Percentiles rank a stretch among this genome's conserved stretches.
Conservation (phyloP, 2,888 invertebrate species). For the Agrotis clavis region DNA sequence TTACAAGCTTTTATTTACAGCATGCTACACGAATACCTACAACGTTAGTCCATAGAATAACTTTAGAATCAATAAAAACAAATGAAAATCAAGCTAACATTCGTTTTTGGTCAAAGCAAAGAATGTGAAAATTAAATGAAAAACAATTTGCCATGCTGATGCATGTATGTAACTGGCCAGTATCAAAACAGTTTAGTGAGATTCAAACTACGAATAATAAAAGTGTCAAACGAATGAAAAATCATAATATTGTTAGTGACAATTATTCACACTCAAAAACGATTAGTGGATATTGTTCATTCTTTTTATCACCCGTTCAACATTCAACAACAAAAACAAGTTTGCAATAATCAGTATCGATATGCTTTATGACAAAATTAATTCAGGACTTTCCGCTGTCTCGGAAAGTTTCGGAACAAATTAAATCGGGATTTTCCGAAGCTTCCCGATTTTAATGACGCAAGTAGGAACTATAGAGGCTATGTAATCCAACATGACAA, state of each 20-base stretch:
- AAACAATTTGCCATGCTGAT: not conserved
- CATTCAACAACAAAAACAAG: not conserved
- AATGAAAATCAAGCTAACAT: not conserved
- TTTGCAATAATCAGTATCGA: not conserved
- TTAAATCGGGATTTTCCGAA: conserved; percentile 15
- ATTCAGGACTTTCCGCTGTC: too few species aligned
- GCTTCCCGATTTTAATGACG: conserved; percentile 1
- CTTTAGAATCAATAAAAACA: too few species aligned
- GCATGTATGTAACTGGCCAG: too few species aligned
- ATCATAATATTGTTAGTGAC: not conserved
- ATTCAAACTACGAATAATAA: not conserved
- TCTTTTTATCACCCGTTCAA: not conserved
- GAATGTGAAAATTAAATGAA: not conserved
- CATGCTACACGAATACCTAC: not conserved
- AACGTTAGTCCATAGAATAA: too few species aligned
- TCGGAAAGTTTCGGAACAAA: conserved; percentile 1
- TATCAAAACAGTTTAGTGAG: not conserved
- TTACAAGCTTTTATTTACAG: not conserved
- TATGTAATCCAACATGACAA: conserved; percentile 10
- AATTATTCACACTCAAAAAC: not conserved
- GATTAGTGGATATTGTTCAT: not conserved
- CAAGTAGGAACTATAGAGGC: conserved; percentile 22
- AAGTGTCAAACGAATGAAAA: not conserved
- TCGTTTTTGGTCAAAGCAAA: not conserved
- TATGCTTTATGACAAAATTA: not conserved